Base-by-base conservation (phyloP, 2,888 invertebrate species). In the Drosophila emarginata region DNA sequence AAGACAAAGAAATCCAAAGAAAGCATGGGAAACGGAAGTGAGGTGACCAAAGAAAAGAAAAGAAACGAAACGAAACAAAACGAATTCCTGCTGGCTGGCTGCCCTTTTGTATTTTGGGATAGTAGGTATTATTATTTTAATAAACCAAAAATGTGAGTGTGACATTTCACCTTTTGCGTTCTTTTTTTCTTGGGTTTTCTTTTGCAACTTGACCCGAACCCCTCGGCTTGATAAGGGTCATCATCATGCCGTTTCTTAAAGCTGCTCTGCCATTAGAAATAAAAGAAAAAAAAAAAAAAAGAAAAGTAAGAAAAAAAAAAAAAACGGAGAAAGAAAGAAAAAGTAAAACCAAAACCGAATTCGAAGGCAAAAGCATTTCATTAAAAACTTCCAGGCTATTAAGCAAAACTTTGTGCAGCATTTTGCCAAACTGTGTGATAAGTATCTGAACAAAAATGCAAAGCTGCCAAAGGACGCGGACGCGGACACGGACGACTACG, bases 351-450 rank as follows among this genome's bases (percentile, higher is more conserved):
- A 65, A 63, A 69, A 67, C 59, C 57, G 52, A 59, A 60, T 51
- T 37, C 70, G 74, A 76, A 67, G 67, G 83, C 83, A 74, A 79
- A 81, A 79, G 86, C 84, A 83, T 85, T 85, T 85, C 84, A 85
- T 85, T 85, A 85, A 85, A 85, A 85, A 85, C 84, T 85, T 85
- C 84, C 84, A 85, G 88, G 84, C 84, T 85, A 85, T 85, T 85
- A 85, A 85, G 84, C 84, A 85, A 85, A 83, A 85, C 84, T 85
- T 88, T 85, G 88, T 85, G 87, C 82, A 85, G 82, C 87, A 87
- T 87, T 87, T 81, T 87, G 72, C 64, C 84, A 83, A 88, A 85
- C 88, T 88, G 84, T 88, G 84, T 88, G 84, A 85, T 85, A 85
- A 85, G 84, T 85, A 85, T 85, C 84, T 85, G 84, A 86, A 74